phyloP scores from a whole-genome alignment of 2,888 invertebrate species.

The Ametastegia equiseti region DNA sequence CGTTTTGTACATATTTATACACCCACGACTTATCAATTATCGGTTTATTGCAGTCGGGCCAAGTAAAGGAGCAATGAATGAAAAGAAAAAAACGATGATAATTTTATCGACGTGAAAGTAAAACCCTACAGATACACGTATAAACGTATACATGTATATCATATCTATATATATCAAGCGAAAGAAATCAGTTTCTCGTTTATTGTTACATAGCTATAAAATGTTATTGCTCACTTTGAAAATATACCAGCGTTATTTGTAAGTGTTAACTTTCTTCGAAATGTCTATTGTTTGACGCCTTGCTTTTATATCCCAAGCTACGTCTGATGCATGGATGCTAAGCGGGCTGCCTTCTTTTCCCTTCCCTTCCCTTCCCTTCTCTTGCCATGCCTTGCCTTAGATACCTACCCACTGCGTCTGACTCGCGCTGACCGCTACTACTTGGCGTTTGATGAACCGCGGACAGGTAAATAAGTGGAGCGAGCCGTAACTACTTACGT shows the following conservation, averaged over 20 bases:
- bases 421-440: slow-evolving; percentile 31
- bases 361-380: no score
- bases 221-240: background rate
- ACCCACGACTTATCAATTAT: background rate
- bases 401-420: slow-evolving; percentile 15
- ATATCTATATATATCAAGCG: background rate
- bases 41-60: background rate
- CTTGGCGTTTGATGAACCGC: slow-evolving; percentile 16
- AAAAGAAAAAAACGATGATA: background rate
- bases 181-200: slow-evolving; percentile 10
- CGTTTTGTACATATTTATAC: no score
- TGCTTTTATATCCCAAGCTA: background rate
- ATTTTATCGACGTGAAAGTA: slow-evolving; percentile 16
- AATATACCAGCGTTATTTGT: background rate
- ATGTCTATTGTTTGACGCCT: slow-evolving; percentile 16
- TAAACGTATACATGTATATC: background rate
- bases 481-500: background rate
- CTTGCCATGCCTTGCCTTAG: no score
- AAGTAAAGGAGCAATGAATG: background rate
- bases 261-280: background rate
- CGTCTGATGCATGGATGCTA: slow-evolving; percentile 19
- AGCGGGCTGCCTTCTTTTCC: slow-evolving; percentile 42
- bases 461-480: background rate
- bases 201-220: slow-evolving; percentile 9
- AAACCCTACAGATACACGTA: no score